These are phyloP conservation scores for Caenorhabditis afra DNA, from an alignment of 2,888 invertebrate species.

Conservation along the genomic window DNA sequence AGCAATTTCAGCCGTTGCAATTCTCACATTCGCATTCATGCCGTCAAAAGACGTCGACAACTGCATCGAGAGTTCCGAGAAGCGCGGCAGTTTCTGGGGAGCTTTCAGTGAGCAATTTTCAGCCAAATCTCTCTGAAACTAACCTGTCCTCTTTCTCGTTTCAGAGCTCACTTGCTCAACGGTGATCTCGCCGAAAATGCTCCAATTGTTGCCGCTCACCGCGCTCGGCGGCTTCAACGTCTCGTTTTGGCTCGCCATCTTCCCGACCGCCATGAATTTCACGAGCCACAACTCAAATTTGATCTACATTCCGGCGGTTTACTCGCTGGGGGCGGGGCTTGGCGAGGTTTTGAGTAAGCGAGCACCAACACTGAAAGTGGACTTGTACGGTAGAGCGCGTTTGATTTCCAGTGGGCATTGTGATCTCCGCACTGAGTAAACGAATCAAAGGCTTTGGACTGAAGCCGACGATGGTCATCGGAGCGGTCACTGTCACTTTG, in stretches of 20 bases:
- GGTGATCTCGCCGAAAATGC: conserved; percentile 37
- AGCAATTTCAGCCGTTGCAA: conserved; percentile 51
- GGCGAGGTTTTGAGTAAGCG: conserved; percentile 63
- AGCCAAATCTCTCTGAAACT: conserved; percentile 8
- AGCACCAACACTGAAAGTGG: background rate
- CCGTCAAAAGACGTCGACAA: conserved; percentile 60
- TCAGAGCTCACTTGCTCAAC: conserved; percentile 26
- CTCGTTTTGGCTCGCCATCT: conserved; percentile 60
- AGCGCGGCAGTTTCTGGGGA: conserved; percentile 20
- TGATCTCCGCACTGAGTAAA: conserved; percentile 60
- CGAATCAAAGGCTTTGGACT: conserved; percentile 61
- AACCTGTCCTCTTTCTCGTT: conserved; percentile 5
- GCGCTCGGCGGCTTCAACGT: conserved; percentile 40
- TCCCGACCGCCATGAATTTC: conserved; percentile 65
- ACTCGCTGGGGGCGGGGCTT: conserved; percentile 52
- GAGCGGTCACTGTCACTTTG: conserved; percentile 1
- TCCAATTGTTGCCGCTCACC: conserved; percentile 30
- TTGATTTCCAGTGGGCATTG: conserved; percentile 63
- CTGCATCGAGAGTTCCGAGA: conserved; percentile 60
- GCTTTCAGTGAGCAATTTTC: conserved; percentile 25
- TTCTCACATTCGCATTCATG: conserved; percentile 53
- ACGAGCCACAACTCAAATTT: conserved; percentile 38
- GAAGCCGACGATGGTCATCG: conserved; percentile 64
- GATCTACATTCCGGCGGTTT: conserved; percentile 61
- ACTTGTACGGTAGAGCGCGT: background rate